These are phyloP conservation scores for Hyperoplus immaculatus DNA, from an alignment of 2,797 vertebrate species.

Conservation along the genomic window DNA sequence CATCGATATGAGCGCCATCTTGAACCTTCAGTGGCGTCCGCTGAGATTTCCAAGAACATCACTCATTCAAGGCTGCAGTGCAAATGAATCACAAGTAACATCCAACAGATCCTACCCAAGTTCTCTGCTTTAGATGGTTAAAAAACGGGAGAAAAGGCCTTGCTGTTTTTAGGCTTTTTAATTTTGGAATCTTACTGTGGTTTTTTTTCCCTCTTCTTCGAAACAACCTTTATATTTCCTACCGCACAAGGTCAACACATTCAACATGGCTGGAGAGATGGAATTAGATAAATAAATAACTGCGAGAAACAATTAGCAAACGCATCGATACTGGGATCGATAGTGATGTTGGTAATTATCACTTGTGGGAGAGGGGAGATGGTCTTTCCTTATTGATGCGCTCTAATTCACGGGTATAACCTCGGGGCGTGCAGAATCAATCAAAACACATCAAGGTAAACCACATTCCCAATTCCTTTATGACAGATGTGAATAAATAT, in stretches of 20 bases:
- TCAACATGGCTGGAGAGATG: slow-evolving; percentile 64
- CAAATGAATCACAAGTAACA: not conserved
- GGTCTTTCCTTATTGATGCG: slow-evolving; percentile 82
- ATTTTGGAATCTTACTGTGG: slow-evolving; percentile 68
- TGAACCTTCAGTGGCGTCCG: slow-evolving; percentile 66
- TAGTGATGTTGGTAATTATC: slow-evolving; percentile 88
- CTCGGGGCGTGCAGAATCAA: slow-evolving; percentile 80
- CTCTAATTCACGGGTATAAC: slow-evolving; percentile 80
- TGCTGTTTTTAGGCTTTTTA: slow-evolving; percentile 66
- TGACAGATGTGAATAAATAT: slow-evolving; percentile 75
- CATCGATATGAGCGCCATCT: slow-evolving; percentile 72
- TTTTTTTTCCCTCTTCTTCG: slow-evolving; percentile 56
- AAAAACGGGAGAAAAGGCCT: slow-evolving; percentile 36
- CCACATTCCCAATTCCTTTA: slow-evolving; percentile 76
- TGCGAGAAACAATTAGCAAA: slow-evolving; percentile 85
- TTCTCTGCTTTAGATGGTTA: slow-evolving; percentile 44
- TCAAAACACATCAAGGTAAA: slow-evolving; percentile 84
- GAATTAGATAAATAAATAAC: slow-evolving; percentile 87
- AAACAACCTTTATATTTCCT: slow-evolving; percentile 61
- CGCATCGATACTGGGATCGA: slow-evolving; percentile 87
- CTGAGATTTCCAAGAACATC: slow-evolving; percentile 60
- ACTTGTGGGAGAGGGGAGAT: slow-evolving; percentile 86
- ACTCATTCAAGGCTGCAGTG: slow-evolving; percentile 71
- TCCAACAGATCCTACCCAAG: slow-evolving; percentile 54
- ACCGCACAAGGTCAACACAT: slow-evolving; percentile 82